phyloP scores from a whole-genome alignment of 1,140 invertebrate genomes.

The Schmidtea mediterranea region DNA sequence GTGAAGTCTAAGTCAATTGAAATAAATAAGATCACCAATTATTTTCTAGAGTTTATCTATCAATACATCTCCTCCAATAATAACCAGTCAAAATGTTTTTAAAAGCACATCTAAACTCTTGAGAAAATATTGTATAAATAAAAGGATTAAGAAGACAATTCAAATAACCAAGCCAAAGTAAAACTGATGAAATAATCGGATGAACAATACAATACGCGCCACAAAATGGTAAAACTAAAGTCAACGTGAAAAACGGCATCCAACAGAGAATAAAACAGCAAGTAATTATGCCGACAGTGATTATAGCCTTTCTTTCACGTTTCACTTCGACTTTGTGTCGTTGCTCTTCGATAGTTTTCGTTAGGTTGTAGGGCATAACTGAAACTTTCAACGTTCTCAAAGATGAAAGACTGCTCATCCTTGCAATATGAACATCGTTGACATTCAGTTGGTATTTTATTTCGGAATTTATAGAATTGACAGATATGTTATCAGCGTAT shows the following conservation, averaged over 20 bases:
- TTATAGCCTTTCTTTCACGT: constrained; percentile 27
- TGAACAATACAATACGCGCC: constrained; percentile 15
- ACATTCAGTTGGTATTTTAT: not conserved
- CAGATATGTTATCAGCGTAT: no score
- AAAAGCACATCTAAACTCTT: constrained; percentile 23
- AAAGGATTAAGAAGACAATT: constrained; percentile 25
- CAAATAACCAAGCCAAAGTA: constrained; percentile 25
- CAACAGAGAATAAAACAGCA: constrained; percentile 25
- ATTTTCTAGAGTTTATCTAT: no score
- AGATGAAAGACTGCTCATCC: not conserved
- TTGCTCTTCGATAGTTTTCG: not conserved
- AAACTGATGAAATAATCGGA: constrained; percentile 16
- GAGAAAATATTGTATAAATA: constrained; percentile 27
- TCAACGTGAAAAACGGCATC: constrained; percentile 24
- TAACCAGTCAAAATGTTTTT: constrained; percentile 14
- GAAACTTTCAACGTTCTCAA: not conserved
- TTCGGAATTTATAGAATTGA: not conserved
- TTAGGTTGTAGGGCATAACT: not conserved
- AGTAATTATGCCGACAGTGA: constrained; percentile 28
- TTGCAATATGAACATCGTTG: not conserved
- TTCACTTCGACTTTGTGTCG: constrained; percentile 23
- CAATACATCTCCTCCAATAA: no score
- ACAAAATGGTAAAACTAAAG: constrained; percentile 17
- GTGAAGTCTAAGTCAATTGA: no score
- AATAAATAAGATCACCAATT: no score